Percentiles rank a stretch among this genome's conserved stretches.
phyloP scores from a whole-genome alignment of 2,888 invertebrate species.

The Epinotia brunnichana region DNA sequence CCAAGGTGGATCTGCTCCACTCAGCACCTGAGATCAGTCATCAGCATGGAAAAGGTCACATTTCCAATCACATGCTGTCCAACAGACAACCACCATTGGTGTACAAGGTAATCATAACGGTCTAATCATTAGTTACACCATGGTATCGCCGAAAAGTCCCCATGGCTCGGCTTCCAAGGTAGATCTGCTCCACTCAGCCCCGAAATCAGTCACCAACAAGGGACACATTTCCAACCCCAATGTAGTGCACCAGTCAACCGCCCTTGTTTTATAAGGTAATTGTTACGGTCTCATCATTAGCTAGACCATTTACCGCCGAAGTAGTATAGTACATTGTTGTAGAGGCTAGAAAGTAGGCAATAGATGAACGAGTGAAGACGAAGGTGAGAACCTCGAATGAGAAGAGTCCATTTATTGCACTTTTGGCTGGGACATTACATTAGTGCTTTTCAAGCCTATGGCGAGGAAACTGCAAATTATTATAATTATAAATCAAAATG shows the following conservation, averaged over 20 bases:
- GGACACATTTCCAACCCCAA: slow-evolving; percentile 85
- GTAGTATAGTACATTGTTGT: no score
- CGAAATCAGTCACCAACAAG: slow-evolving; percentile 64
- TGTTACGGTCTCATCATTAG: background rate
- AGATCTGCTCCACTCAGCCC: slow-evolving; percentile 50
- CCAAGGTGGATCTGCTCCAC: slow-evolving; percentile 87
- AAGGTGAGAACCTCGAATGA: no score
- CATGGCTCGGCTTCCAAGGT: background rate
- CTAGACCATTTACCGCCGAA: no score
- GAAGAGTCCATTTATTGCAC: no score
- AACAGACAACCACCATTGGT: slow-evolving; percentile 61
- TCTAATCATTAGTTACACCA: background rate
- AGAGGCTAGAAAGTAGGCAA: no score
- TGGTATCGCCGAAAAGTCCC: background rate
- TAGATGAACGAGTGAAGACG: no score
- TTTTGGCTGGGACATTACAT: no score
- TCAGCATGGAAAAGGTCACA: slow-evolving; percentile 80
- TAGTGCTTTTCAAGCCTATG: no score
- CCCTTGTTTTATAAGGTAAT: slow-evolving; percentile 70
- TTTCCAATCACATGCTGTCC: slow-evolving; percentile 84
- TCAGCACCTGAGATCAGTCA: slow-evolving; percentile 88
- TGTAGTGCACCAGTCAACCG: slow-evolving; percentile 60
- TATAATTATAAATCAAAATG: no score
- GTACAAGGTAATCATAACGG: slow-evolving; percentile 66
- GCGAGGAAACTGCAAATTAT: no score